These are phyloP conservation scores for Megalonaias nervosa DNA, from an alignment of 1,140 invertebrate species.

Conservation along the genomic window DNA sequence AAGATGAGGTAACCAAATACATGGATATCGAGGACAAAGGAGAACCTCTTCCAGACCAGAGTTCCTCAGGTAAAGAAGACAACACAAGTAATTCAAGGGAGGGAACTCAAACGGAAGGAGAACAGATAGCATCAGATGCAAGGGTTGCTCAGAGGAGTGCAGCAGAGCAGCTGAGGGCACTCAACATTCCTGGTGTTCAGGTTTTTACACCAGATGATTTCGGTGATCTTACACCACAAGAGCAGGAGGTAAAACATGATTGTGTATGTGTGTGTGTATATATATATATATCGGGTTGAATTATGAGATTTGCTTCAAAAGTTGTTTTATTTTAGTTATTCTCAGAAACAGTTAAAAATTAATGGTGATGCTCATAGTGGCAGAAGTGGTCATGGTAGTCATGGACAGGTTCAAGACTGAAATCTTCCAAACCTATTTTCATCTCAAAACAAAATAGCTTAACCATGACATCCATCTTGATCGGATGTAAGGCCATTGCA, in stretches of 20 bases:
- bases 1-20: neutral
- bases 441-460: too few relatives aligned
- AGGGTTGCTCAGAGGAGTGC: neutral
- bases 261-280: neutral
- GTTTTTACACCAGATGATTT: slow-evolving; percentile 62
- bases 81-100: too few relatives aligned
- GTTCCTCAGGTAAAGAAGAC: neutral
- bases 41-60: neutral
- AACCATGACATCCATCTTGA: too few relatives aligned
- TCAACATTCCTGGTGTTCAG: slow-evolving; percentile 55
- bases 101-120: neutral
- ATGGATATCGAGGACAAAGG: slow-evolving; percentile 24
- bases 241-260: slow-evolving; percentile 56
- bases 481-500: too few relatives aligned
- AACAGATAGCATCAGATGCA: slow-evolving; percentile 1
- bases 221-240: slow-evolving; percentile 49
- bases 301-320: too few relatives aligned
- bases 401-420: too few relatives aligned
- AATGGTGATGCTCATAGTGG: too few relatives aligned
- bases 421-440: too few relatives aligned
- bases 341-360: too few relatives aligned
- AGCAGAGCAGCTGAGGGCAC: slow-evolving; percentile 26
- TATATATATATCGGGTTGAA: too few relatives aligned
- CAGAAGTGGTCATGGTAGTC: too few relatives aligned
- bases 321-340: too few relatives aligned